phyloP scores from a whole-genome alignment of 1,140 invertebrate genomes.

The Cotesia glomerata region DNA sequence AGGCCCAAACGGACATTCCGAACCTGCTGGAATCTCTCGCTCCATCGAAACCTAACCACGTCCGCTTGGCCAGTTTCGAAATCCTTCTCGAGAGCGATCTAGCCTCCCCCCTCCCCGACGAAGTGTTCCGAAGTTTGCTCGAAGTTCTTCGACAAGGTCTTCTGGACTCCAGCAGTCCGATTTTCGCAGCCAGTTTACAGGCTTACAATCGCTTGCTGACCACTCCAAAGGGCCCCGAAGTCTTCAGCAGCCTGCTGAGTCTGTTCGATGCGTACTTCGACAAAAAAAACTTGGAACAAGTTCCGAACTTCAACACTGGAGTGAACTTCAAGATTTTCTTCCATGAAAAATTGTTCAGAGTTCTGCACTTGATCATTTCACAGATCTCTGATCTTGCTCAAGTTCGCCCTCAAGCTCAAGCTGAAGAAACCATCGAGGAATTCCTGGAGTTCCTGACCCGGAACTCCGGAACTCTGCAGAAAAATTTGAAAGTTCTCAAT shows the following conservation, averaged over 20 bases:
- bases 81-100: conserved; percentile 51
- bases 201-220: conserved; percentile 51
- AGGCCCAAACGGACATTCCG: conserved; percentile 35
- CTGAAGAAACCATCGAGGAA: conserved; percentile 56
- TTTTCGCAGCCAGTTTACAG: conserved; percentile 57
- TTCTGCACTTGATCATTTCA: conserved; percentile 49
- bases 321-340: conserved; percentile 58
- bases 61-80: conserved; percentile 56
- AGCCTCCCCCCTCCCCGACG: conserved; percentile 38
- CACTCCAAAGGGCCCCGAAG: conserved; percentile 40
- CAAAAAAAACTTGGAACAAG: conserved; percentile 41
- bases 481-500: conserved; percentile 47
- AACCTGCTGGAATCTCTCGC: conserved; percentile 45
- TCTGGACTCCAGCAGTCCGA: conserved; percentile 49
- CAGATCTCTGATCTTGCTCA: conserved; percentile 45
- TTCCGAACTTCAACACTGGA: conserved; percentile 51
- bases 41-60: conserved; percentile 53
- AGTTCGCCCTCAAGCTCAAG: no score
- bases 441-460: conserved; percentile 52
- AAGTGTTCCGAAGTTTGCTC: conserved; percentile 50
- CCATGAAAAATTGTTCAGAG: conserved; percentile 56
- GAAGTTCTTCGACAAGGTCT: conserved; percentile 48
- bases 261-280: conserved; percentile 50
- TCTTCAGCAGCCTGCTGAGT: conserved; percentile 48
- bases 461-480: conserved; percentile 34